A percentile compares a stretch with the other conserved stretches of the same genome.
These are phyloP conservation scores for Tupaia tana DNA, from an alignment of 2,113 vertebrate genomes.

Conservation along the genomic window DNA sequence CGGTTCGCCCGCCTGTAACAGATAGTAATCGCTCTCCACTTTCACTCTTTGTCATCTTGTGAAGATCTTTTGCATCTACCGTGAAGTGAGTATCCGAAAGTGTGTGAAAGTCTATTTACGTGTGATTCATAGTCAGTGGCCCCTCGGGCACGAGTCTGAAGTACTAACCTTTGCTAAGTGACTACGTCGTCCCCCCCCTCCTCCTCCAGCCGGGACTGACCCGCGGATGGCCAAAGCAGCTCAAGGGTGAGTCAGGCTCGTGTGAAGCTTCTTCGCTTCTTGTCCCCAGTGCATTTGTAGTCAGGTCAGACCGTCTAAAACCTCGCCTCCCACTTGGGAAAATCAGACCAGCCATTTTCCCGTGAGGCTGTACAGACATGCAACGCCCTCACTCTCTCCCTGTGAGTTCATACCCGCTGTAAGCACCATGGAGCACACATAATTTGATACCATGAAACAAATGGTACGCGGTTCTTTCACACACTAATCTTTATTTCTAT, in stretches of 20 bases:
- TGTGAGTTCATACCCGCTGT: neutral
- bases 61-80: neutral
- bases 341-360: neutral
- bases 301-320: neutral
- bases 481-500: neutral
- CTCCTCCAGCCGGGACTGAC: neutral
- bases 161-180: neutral
- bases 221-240: neutral
- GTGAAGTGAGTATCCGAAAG: neutral
- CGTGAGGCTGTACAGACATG: neutral
- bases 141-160: neutral
- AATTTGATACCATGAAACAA: neutral
- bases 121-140: neutral
- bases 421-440: neutral
- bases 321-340: neutral
- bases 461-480: neutral
- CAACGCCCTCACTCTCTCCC: neutral
- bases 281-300: neutral
- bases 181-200: neutral
- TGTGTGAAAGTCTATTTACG: neutral
- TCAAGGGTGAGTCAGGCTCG: neutral
- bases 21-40: neutral
- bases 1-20: neutral
- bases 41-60: neutral
- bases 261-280: neutral